Evolutionary conservation across 2,797 vertebrate species (phyloP).

Genomic region (Trachurus trachurus): DNA sequence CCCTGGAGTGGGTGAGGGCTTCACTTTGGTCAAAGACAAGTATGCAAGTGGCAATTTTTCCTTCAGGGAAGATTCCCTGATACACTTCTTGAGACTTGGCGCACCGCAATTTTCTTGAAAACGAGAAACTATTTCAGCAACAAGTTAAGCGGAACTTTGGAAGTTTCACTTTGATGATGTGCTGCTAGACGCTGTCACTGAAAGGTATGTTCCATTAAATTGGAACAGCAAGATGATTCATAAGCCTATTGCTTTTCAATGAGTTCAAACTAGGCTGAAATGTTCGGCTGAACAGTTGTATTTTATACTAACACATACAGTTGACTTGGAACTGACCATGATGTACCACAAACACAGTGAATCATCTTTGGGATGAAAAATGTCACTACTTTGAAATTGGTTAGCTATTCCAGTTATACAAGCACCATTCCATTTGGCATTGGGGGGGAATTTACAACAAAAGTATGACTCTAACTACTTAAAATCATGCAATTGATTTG

Average conservation of each 20-base stretch:
- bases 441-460: slow-evolving; percentile 73
- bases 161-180: slow-evolving; percentile 86
- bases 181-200: slow-evolving; percentile 75
- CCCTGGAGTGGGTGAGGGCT: slow-evolving; percentile 85
- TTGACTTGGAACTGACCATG: slow-evolving; percentile 77
- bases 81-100: slow-evolving; percentile 83
- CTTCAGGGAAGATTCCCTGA: slow-evolving; percentile 84
- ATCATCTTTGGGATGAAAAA: slow-evolving; percentile 62
- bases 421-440: slow-evolving; percentile 75
- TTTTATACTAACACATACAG: slow-evolving; percentile 73
- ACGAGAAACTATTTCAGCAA: slow-evolving; percentile 86
- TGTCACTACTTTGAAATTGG: slow-evolving; percentile 74
- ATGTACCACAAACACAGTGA: slow-evolving; percentile 75
- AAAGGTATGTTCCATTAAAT: slow-evolving; percentile 86
- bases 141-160: slow-evolving; percentile 87
- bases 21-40: slow-evolving; percentile 87
- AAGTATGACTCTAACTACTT: slow-evolving; percentile 80
- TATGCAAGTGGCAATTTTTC: slow-evolving; percentile 88
- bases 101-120: slow-evolving; percentile 86
- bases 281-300: slow-evolving; percentile 67
- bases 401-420: slow-evolving; percentile 67
- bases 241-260: slow-evolving; percentile 81
- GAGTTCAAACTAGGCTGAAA: slow-evolving; percentile 77
- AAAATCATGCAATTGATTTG: slow-evolving; percentile 88
- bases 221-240: slow-evolving; percentile 82